Evolutionary conservation across 2,888 invertebrate species (phyloP).

Genomic region (Zaprionus lineosus): DNA sequence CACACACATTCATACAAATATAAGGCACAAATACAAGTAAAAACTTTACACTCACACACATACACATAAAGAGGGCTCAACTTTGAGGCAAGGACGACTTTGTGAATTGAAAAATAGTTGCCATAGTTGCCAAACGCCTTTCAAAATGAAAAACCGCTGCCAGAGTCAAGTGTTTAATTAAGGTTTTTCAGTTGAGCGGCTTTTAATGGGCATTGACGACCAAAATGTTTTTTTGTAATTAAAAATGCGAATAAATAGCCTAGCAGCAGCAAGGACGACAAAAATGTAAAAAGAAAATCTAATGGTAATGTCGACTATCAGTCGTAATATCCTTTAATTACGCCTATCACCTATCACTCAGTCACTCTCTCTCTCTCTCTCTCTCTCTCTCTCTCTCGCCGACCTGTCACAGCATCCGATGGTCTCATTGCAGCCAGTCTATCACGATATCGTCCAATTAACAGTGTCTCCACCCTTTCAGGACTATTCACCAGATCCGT

Average conservation of each 20-base stretch:
- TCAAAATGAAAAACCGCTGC: conserved; percentile 34
- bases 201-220: conserved; percentile 52
- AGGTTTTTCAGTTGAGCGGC: conserved; percentile 51
- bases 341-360: no score
- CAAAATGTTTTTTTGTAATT: conserved; percentile 46
- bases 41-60: conserved; percentile 37
- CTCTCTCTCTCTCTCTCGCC: no score
- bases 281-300: conserved; percentile 3
- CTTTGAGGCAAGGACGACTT: conserved; percentile 30
- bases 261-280: background rate
- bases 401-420: no score
- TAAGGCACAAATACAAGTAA: no score
- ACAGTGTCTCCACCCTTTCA: conserved; percentile 13
- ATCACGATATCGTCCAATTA: conserved; percentile 48
- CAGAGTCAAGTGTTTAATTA: conserved; percentile 69
- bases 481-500: conserved; percentile 3
- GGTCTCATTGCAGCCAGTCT: conserved; percentile 24
- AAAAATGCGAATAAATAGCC: conserved; percentile 31
- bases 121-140: conserved; percentile 62
- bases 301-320: conserved; percentile 15
- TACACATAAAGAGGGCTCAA: conserved; percentile 5
- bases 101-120: conserved; percentile 65
- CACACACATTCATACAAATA: no score
- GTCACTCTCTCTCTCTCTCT: no score
- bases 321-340: conserved; percentile 41